These are phyloP conservation scores for Penaeus indicus DNA, from an alignment of 1,140 invertebrate species.

Conservation along the genomic window DNA sequence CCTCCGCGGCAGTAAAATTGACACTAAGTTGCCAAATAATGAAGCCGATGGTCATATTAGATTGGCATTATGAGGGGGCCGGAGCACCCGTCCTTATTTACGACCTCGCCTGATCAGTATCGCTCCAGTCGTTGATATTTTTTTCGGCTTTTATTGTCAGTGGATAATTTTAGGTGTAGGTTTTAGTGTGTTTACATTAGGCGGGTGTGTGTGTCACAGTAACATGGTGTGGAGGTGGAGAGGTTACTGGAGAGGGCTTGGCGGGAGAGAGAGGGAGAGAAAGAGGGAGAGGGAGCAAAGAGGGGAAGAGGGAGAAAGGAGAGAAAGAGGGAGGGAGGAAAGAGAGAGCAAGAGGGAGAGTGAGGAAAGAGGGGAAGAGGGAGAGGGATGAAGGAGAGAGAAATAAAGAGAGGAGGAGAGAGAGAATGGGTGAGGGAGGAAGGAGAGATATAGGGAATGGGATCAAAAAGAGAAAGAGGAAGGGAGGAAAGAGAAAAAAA, in stretches of 20 bases:
- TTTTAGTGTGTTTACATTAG: slow-evolving; percentile 27
- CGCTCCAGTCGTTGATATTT: background rate
- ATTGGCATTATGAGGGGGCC: slow-evolving; percentile 23
- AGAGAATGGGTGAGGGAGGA: too few relatives aligned
- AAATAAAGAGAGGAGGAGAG: background rate
- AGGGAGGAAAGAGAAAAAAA: too few relatives aligned
- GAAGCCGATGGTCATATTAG: slow-evolving; percentile 23
- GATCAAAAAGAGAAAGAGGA: background rate
- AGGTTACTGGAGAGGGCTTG: too few relatives aligned
- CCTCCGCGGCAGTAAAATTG: slow-evolving; percentile 17
- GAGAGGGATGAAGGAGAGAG: background rate
- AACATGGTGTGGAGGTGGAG: background rate
- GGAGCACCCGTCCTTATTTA: slow-evolving; percentile 15
- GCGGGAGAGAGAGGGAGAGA: too few relatives aligned
- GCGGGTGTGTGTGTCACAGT: background rate
- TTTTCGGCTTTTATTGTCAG: slow-evolving; percentile 24
- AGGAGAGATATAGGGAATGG: too few relatives aligned
- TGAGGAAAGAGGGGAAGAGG: background rate
- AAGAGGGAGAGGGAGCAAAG: background rate
- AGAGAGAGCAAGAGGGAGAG: background rate
- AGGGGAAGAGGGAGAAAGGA: background rate
- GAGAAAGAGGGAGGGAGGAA: background rate
- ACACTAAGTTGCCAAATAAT: slow-evolving; percentile 33
- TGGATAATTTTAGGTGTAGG: slow-evolving; percentile 29
- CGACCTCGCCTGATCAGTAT: slow-evolving; percentile 6